These are phyloP conservation scores for Heliconius himera DNA, from an alignment of 1,140 invertebrate species.

Conservation along the genomic window DNA sequence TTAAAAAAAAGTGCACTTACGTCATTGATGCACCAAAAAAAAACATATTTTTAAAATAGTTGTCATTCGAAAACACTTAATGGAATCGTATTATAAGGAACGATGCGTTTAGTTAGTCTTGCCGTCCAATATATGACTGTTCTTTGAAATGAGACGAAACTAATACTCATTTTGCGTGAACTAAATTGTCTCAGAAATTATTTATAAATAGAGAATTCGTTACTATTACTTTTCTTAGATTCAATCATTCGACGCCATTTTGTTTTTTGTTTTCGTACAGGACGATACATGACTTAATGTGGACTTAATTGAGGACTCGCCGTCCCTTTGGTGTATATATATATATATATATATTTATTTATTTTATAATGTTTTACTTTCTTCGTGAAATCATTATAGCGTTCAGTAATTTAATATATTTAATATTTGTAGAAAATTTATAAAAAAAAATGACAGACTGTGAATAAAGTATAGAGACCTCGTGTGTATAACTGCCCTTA, in stretches of 20 bases:
- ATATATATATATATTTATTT: background rate
- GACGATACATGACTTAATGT: background rate
- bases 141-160: slow-evolving; percentile 24
- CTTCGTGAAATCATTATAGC: background rate
- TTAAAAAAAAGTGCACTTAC: too few species aligned
- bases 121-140: slow-evolving; percentile 34
- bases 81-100: background rate
- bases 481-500: slow-evolving; percentile 43
- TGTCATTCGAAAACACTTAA: background rate
- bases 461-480: slow-evolving; percentile 42
- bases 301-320: background rate
- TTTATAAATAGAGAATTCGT: background rate
- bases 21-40: too few species aligned
- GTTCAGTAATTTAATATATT: background rate
- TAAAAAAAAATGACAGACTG: slow-evolving; percentile 36
- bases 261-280: background rate
- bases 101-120: slow-evolving; percentile 29
- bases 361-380: background rate
- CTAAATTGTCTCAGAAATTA: background rate
- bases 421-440: slow-evolving; percentile 19
- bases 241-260: background rate
- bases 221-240: background rate
- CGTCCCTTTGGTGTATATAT: background rate
- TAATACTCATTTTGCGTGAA: slow-evolving; percentile 22
- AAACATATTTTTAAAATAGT: background rate